Base-by-base conservation (phyloP, 2,888 invertebrate species). In the Eurytoma californica region DNA sequence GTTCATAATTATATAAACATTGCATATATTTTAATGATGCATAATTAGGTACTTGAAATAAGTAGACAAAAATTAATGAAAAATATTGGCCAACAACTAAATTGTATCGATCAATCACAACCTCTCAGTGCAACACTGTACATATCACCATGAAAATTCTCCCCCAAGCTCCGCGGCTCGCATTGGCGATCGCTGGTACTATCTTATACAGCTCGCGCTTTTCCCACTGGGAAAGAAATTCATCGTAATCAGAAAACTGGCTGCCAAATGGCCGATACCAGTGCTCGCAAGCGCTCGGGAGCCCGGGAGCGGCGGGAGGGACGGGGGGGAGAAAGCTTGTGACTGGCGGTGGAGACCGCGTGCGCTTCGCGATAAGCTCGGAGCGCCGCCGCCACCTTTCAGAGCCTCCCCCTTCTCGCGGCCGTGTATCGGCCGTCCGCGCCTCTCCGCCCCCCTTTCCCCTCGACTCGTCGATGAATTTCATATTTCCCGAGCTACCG, bases 301-400 rank as follows among this genome's bases (percentile, higher is more conserved):
- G 14, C n/a, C 18, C 4, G 63, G 9, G 18, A 61, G 61, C 28
- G 16, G 28, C 39, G 24, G 49, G 47, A 47, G 18, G n/a, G n/a
- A 53, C 16, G 58, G 3, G 18, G 39, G 61, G 12, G 18, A 61
- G 61, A 61, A 61, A 63, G 63, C 66, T 30, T 57, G 75, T 75
- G 77, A 88, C 87, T 87, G 87, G 86, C 85, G 86, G 87, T 86
- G 86, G 87, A 86, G 88, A 88, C 88, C 88, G 89, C 88, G 88
- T 89, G 89, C 88, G 84, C 88, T 86, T 85, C 82, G 87, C 88
- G 89, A 89, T 89, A 89, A 89, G 89, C 88, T 83, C 83, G 83
- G 80, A 72, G 79, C 83, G 39, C 69, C 30, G 16, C 47, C 74
- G 39, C 30, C 53, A 47, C 68, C 30, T 63, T 39, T 79, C 74